A percentile compares a stretch with the other conserved stretches of the same genome.
Conservation (phyloP, 2,888 invertebrate genomes). For the Nasonovia ribisnigri region DNA sequence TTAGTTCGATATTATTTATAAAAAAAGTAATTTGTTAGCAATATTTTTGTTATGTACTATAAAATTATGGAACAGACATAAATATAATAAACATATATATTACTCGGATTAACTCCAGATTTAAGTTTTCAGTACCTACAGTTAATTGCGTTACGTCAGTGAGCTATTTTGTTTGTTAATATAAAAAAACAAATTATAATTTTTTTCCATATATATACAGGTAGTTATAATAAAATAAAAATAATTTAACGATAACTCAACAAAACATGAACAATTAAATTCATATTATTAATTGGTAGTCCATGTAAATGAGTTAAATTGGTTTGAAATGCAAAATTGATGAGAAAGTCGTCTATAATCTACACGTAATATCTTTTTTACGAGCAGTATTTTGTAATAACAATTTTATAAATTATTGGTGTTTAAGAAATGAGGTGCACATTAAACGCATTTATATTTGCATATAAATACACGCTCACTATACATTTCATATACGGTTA, state of each 20-base stretch:
- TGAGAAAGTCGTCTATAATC: constrained; percentile 23
- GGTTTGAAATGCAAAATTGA: not conserved
- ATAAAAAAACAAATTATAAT: not conserved
- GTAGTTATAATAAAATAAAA: not conserved
- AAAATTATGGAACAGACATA: not conserved
- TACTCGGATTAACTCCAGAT: not conserved
- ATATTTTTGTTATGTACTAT: not conserved
- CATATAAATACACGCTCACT: constrained; percentile 8
- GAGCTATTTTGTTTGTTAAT: not conserved
- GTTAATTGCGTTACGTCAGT: not conserved
- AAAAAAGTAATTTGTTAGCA: not conserved
- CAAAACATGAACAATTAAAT: not conserved
- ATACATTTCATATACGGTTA: constrained; percentile 7
- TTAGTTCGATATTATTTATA: not conserved
- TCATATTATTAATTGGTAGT: not conserved
- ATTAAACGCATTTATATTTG: constrained; percentile 34
- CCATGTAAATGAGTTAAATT: constrained; percentile 14
- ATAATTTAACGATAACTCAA: constrained; percentile 2
- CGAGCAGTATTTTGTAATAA: constrained; percentile 1
- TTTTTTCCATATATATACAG: not conserved
- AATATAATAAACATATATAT: not conserved
- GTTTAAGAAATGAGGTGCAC: constrained; percentile 26
- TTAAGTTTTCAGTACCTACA: not conserved
- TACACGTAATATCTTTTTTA: constrained; percentile 33
- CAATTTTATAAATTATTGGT: constrained; percentile 27